Percentiles rank a stretch among this genome's conserved stretches.
Evolutionary conservation across 1,140 invertebrate genomes (phyloP).

Genomic region (Drosophila guanche): DNA sequence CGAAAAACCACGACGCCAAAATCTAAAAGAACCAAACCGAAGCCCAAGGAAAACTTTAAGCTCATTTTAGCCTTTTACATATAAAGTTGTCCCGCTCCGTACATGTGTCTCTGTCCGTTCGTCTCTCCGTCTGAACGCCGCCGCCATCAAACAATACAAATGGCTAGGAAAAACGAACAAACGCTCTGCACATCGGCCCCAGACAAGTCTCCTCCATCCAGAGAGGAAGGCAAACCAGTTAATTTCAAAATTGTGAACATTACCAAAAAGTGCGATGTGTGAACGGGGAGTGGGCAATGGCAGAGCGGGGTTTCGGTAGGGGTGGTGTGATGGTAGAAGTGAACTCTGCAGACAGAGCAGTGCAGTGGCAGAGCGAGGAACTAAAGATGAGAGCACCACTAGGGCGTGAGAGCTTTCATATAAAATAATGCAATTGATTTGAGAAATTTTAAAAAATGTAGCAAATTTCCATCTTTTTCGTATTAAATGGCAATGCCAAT

Average conservation of each 20-base stretch:
- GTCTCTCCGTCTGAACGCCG: not conserved
- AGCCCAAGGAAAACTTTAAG: slow-evolving; percentile 57
- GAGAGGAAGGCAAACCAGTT: slow-evolving; percentile 62
- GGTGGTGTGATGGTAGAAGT: too few species aligned
- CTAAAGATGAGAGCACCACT: too few species aligned
- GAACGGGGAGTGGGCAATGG: slow-evolving; percentile 8
- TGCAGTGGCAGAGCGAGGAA: too few species aligned
- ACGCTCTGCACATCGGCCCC: slow-evolving; percentile 23
- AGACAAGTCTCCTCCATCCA: slow-evolving; percentile 32
- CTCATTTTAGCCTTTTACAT: slow-evolving; percentile 58
- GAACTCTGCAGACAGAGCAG: too few species aligned
- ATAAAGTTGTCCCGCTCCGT: slow-evolving; percentile 39
- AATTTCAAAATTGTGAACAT: slow-evolving; percentile 71
- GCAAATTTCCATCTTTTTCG: too few species aligned
- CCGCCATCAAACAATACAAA: slow-evolving; percentile 70
- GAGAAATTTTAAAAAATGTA: too few species aligned
- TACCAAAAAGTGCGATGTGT: slow-evolving; percentile 49
- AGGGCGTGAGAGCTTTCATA: too few species aligned
- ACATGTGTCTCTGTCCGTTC: slow-evolving; percentile 18
- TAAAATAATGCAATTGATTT: too few species aligned
- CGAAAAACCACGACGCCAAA: slow-evolving; percentile 39
- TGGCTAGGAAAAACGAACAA: slow-evolving; percentile 7
- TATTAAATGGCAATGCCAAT: too few species aligned
- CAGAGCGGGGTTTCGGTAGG: too few species aligned
- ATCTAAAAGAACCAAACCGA: slow-evolving; percentile 33